Conservation (phyloP, 2,797 vertebrate genomes). For the Delichon dasypus region DNA sequence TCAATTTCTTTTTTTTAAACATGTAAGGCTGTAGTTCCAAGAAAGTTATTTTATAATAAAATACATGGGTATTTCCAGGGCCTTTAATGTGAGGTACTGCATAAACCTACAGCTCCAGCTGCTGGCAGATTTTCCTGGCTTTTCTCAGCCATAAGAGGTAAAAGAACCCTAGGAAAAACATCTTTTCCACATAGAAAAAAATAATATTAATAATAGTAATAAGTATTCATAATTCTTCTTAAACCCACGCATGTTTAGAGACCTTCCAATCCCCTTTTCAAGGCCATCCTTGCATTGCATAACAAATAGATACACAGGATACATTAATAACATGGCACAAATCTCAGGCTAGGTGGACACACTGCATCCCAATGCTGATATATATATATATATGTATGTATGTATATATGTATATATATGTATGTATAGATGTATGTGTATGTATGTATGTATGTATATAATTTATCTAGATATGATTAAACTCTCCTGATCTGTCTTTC, state of each 20-base stretch:
- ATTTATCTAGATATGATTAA: not conserved
- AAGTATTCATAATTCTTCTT: not conserved
- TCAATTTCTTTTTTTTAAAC: not conserved
- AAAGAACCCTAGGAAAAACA: not conserved
- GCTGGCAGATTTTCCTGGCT: not conserved
- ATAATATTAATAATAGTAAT: not conserved
- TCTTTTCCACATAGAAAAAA: not conserved
- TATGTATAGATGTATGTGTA: too few relatives aligned
- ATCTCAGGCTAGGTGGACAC: not conserved
- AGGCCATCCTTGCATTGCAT: not conserved
- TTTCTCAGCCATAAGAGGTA: not conserved
- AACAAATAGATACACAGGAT: not conserved
- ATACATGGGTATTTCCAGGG: not conserved
- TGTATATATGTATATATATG: too few relatives aligned
- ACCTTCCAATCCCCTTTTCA: not conserved
- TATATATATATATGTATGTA: not conserved
- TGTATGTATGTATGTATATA: not conserved
- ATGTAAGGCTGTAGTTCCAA: not conserved
- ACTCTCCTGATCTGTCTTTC: not conserved
- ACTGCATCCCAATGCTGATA: not conserved
- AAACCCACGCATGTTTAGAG: not conserved
- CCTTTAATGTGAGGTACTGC: not conserved
- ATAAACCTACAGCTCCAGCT: slow-evolving; percentile 12
- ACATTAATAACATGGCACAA: not conserved
- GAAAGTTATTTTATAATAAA: not conserved